Base-by-base conservation (phyloP, 2,888 invertebrate genomes). In the Pristionchus exspectatus region DNA sequence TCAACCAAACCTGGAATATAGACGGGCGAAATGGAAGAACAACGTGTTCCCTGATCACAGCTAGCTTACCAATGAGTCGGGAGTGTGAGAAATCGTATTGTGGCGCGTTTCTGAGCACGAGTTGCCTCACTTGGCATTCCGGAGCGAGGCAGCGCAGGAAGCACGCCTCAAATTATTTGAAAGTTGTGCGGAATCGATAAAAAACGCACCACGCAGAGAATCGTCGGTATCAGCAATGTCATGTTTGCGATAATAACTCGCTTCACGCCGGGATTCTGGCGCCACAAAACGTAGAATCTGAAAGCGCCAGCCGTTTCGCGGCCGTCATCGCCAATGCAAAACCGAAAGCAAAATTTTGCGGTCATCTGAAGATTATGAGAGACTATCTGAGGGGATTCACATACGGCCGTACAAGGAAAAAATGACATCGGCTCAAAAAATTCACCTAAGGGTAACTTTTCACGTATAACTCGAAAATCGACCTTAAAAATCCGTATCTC, bases 331-430 rank as follows among this genome's bases (percentile, higher is more conserved):
- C n/a, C n/a, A n/a, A 21, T 44, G 27, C 4, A 24, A 50, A 50
- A 83, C 83, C 50, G 24, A 83, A 54, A 83, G n/a, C 83, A 83
- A 54, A 83, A 83, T 27, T 83, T 83, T 2, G 83, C 83, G 4
- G 83, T 83, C 54, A 54, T 83, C n/a, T 83, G 83, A 5, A 54
- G 7, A 18, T 83, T 83, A 54, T 83, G n/a, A n/a, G n/a, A n/a
- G n/a, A n/a, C n/a, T n/a, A n/a, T n/a, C n/a, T n/a, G n/a, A n/a
- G n/a, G n/a, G n/a, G n/a, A n/a, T n/a, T n/a, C n/a, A n/a, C n/a
- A n/a, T n/a, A n/a, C n/a, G n/a, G n/a, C n/a, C n/a, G n/a, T n/a
- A n/a, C n/a, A n/a, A n/a, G n/a, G n/a, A n/a, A n/a, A n/a, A n/a
- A n/a, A n/a, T n/a, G n/a, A n/a, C n/a, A n/a, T n/a, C n/a, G n/a